Percentiles rank a stretch among this genome's conserved stretches.
Conservation (phyloP, 2,888 invertebrate genomes). For the Nephrotoma guestfalica region DNA sequence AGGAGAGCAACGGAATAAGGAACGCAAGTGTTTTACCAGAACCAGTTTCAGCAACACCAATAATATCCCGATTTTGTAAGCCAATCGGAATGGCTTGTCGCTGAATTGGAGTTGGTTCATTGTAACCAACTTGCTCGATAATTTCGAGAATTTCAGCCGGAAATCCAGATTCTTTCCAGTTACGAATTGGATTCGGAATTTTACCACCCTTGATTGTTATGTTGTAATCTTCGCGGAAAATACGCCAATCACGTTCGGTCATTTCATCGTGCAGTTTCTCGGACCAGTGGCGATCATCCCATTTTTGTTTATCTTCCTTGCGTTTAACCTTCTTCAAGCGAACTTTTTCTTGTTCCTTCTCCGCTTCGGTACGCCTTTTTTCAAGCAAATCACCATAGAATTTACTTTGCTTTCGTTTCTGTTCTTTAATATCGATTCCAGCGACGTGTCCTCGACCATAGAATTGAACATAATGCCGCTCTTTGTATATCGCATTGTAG, state of each 20-base stretch:
- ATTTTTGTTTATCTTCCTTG: slow-evolving; percentile 95
- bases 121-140: slow-evolving; percentile 88
- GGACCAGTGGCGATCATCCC: slow-evolving; percentile 99
- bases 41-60: slow-evolving; percentile 98
- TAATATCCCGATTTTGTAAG: slow-evolving; percentile 85
- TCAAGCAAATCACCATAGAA: slow-evolving; percentile 95
- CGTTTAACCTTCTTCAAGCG: slow-evolving; percentile 83
- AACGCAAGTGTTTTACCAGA: slow-evolving; percentile 98
- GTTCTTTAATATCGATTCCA: slow-evolving; percentile 94
- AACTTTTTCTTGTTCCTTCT: slow-evolving; percentile 91
- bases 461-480: slow-evolving; percentile 93
- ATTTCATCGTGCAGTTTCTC: slow-evolving; percentile 89
- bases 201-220: slow-evolving; percentile 95
- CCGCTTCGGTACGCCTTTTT: slow-evolving; percentile 86
- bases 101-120: slow-evolving; percentile 98
- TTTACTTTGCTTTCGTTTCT: slow-evolving; percentile 88
- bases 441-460: slow-evolving; percentile 96
- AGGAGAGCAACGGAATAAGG: slow-evolving; percentile 87
- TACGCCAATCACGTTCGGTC: slow-evolving; percentile 99
- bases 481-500: slow-evolving; percentile 94
- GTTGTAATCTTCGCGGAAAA: slow-evolving; percentile 98
- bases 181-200: slow-evolving; percentile 90
- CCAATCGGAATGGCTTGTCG: slow-evolving; percentile 99
- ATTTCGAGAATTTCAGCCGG: slow-evolving; percentile 85
- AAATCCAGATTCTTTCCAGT: slow-evolving; percentile 88